phyloP scores from a whole-genome alignment of 1,140 invertebrate species.

The Schlechtendalia chinensis region DNA sequence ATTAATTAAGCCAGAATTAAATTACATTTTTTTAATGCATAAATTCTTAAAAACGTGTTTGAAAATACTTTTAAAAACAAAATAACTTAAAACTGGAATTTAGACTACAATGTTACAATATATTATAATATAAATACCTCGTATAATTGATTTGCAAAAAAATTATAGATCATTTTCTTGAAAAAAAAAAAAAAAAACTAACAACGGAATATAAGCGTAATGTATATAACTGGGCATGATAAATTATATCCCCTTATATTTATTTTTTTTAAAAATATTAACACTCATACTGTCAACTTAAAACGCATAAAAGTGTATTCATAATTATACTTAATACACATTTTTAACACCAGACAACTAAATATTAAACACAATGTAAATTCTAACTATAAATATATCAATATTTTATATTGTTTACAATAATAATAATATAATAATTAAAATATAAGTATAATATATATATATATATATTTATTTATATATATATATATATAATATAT shows the following conservation, averaged over 20 bases:
- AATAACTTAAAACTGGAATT: slow-evolving; percentile 23
- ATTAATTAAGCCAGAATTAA: slow-evolving; percentile 25
- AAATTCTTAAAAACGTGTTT: slow-evolving; percentile 13
- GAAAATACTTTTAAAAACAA: slow-evolving; percentile 7
- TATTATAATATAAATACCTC: slow-evolving; percentile 49
- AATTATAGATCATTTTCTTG: slow-evolving; percentile 30
- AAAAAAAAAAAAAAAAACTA: slow-evolving; percentile 38
- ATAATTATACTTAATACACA: not conserved
- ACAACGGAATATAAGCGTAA: slow-evolving; percentile 35
- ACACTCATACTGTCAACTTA: not conserved
- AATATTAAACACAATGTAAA: slow-evolving; percentile 29
- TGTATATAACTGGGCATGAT: slow-evolving; percentile 10
- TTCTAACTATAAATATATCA: slow-evolving; percentile 28
- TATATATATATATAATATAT: not conserved
- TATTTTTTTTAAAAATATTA: slow-evolving; percentile 17
- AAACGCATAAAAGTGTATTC: not conserved
- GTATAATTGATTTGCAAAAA: slow-evolving; percentile 45
- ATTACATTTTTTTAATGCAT: slow-evolving; percentile 34
- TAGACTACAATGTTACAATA: slow-evolving; percentile 33
- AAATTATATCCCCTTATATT: slow-evolving; percentile 2
- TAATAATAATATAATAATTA: slow-evolving; percentile 23
- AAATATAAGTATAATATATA: not conserved
- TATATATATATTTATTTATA: slow-evolving; percentile 9
- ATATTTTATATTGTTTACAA: slow-evolving; percentile 17
- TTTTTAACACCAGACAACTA: not conserved